Evolutionary conservation across 2,888 invertebrate genomes (phyloP).

Genomic region (Peribatodes rhomboidaria): DNA sequence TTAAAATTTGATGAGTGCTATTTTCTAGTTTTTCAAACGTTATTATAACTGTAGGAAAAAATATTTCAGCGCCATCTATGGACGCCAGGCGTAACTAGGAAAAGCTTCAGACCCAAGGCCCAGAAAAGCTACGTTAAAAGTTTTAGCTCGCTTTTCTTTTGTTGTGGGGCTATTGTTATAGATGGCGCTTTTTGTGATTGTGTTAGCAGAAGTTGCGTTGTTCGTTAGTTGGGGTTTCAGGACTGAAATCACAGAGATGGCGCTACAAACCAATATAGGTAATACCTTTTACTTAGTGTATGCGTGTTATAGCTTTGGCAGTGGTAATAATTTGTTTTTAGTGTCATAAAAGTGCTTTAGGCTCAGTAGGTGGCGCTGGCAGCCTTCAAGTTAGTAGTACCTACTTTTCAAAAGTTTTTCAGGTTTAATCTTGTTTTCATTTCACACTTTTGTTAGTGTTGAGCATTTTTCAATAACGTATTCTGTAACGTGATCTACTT

Average conservation of each 20-base stretch:
- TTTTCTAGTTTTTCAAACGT: neutral
- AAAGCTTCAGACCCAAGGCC: conserved; percentile 17
- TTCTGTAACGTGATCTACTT: too few species aligned
- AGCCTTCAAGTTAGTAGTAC: too few species aligned
- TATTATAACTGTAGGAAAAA: neutral
- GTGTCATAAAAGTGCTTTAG: too few species aligned
- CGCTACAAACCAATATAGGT: neutral
- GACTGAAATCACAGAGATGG: neutral
- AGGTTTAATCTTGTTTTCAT: too few species aligned
- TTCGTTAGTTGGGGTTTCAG: neutral
- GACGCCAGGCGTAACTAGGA: conserved; percentile 3
- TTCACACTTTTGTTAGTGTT: too few species aligned
- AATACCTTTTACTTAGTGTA: too few species aligned
- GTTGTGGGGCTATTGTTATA: conserved; percentile 6
- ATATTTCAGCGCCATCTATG: conserved; percentile 27
- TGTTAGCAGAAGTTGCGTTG: neutral
- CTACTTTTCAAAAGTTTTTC: too few species aligned
- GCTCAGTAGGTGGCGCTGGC: too few species aligned
- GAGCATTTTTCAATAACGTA: too few species aligned
- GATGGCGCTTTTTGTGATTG: conserved; percentile 26
- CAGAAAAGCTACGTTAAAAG: conserved; percentile 11
- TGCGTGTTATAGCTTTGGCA: too few species aligned
- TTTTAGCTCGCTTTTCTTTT: conserved; percentile 16
- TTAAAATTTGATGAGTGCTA: neutral
- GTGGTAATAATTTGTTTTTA: too few species aligned